Conservation (phyloP, 2,797 vertebrate species). For the Platalea minor region DNA sequence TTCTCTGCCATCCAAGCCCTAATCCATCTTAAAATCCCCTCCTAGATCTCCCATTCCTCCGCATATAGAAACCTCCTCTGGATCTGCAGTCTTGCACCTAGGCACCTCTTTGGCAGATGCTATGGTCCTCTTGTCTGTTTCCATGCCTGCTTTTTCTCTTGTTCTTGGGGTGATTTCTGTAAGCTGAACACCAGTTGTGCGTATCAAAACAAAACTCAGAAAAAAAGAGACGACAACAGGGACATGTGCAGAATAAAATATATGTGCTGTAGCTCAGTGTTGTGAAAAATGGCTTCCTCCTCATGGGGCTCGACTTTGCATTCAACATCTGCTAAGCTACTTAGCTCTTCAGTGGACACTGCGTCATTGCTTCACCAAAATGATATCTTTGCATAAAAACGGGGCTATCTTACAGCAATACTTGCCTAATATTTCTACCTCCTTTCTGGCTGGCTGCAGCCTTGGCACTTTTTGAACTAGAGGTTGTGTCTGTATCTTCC, state of each 20-base stretch:
- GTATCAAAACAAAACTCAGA: slow-evolving; percentile 11
- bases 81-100: neutral
- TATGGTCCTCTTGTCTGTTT: neutral
- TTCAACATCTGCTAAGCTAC: slow-evolving; percentile 40
- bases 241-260: slow-evolving; percentile 23
- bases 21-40: neutral
- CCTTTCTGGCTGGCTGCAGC: neutral
- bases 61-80: neutral
- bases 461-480: neutral
- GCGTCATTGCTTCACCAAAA: neutral
- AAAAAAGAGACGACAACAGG: neutral
- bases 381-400: neutral
- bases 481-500: neutral
- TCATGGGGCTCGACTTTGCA: neutral
- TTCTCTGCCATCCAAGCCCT: neutral
- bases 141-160: neutral
- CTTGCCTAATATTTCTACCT: neutral
- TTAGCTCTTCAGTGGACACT: slow-evolving; percentile 9
- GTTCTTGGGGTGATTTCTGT: neutral
- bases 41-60: neutral
- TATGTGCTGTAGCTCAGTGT: neutral
- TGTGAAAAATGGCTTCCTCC: slow-evolving; percentile 49
- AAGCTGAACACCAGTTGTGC: slow-evolving; percentile 4
- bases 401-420: neutral
- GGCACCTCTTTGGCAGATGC: neutral